phyloP scores from a whole-genome alignment of 2,888 invertebrate genomes.

The Epirrhoe alternata region DNA sequence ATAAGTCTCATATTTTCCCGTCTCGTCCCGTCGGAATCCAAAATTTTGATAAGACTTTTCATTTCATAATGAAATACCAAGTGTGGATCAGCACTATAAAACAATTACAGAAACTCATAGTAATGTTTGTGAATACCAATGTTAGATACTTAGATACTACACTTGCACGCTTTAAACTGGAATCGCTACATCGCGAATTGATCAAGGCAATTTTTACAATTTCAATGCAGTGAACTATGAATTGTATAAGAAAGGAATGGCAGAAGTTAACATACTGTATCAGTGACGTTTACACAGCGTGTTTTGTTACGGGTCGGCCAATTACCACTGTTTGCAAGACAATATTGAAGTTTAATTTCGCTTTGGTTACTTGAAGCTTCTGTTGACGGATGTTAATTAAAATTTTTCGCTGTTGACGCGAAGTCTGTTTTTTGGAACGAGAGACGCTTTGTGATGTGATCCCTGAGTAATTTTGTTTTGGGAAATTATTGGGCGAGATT shows the following conservation, averaged over 20 bases:
- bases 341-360: constrained; percentile 68
- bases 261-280: constrained; percentile 5
- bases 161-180: too few species aligned
- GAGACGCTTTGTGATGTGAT: constrained; percentile 23
- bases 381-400: constrained; percentile 46
- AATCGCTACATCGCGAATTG: too few species aligned
- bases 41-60: too few species aligned
- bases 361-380: constrained; percentile 48
- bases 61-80: too few species aligned
- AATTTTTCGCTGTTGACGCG: constrained; percentile 37
- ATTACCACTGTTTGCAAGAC: constrained; percentile 65
- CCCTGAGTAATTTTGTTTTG: constrained; percentile 13
- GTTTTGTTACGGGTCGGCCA: constrained; percentile 56
- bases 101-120: too few species aligned
- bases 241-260: neutral
- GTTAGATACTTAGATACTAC: too few species aligned
- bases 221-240: too few species aligned
- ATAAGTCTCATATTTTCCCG: too few species aligned
- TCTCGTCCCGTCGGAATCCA: too few species aligned
- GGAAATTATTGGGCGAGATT: neutral
- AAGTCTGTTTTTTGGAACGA: constrained; percentile 35
- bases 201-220: too few species aligned
- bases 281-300: constrained; percentile 41
- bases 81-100: too few species aligned
- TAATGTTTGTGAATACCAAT: too few species aligned